These are phyloP conservation scores for Luidia sarsii DNA, from an alignment of 53 echinoderm and acorn worm genomes.

Conservation along the genomic window DNA sequence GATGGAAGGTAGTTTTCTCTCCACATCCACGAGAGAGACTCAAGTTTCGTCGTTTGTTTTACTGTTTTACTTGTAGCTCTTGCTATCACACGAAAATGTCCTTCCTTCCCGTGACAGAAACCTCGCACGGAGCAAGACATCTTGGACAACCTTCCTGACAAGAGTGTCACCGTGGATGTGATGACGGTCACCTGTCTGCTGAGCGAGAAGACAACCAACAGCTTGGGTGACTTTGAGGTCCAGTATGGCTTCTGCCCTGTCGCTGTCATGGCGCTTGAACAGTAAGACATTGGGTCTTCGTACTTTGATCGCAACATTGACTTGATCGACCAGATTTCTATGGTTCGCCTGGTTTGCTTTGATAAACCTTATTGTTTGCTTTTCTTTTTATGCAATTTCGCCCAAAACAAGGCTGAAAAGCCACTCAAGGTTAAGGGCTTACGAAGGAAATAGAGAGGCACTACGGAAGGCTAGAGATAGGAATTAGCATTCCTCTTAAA, in stretches of 20 bases:
- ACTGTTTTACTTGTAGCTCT: background rate
- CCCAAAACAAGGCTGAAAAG: no score
- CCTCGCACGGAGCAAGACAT: conserved; percentile 42
- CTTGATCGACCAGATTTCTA: background rate
- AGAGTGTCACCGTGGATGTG: conserved; percentile 24
- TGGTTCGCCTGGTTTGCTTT: background rate
- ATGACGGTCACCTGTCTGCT: conserved; percentile 37
- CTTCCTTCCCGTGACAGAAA: background rate
- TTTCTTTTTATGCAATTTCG: no score
- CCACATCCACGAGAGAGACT: no score
- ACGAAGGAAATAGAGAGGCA: no score
- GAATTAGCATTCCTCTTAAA: no score
- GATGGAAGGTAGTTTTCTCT: no score
- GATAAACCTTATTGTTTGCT: background rate
- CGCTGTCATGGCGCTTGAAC: conserved; percentile 13
- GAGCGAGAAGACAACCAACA: conserved; percentile 45
- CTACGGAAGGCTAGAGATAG: no score
- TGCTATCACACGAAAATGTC: no score
- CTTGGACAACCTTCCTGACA: conserved; percentile 33
- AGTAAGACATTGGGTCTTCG: background rate
- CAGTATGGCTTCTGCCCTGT: conserved; percentile 40
- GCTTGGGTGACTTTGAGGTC: conserved; percentile 37
- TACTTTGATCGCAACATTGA: background rate
- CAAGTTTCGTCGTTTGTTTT: background rate
- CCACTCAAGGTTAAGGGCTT: no score